Conservation (phyloP, 35 echinoderm and acorn worm species). For the Acanthaster planci region DNA sequence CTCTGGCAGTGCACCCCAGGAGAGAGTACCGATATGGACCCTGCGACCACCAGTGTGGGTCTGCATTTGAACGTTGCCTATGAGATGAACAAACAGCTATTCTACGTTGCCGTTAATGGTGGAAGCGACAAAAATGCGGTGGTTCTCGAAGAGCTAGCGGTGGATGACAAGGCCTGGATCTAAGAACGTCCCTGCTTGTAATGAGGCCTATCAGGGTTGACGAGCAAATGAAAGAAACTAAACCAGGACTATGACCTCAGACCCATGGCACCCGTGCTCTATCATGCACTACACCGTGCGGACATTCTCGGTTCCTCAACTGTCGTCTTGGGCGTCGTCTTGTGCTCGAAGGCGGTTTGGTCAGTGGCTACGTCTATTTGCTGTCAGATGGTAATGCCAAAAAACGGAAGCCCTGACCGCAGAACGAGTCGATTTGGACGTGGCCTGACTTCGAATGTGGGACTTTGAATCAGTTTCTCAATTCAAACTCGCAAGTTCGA, state of each 20-base stretch:
- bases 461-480: too few species aligned
- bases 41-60: constrained; percentile 22
- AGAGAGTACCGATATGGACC: constrained; percentile 32
- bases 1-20: constrained; percentile 39
- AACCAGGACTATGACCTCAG: neutral
- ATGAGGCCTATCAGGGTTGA: neutral
- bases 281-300: too few species aligned
- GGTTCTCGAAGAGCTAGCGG: constrained; percentile 68
- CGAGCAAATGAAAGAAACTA: neutral
- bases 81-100: constrained; percentile 50
- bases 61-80: constrained; percentile 80
- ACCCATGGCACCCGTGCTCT: neutral
- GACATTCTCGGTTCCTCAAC: too few species aligned
- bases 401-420: too few species aligned
- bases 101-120: constrained; percentile 56
- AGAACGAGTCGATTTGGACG: too few species aligned
- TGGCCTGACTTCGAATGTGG: too few species aligned
- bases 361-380: too few species aligned
- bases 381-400: too few species aligned
- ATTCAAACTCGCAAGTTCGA: too few species aligned
- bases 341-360: too few species aligned
- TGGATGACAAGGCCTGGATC: neutral
- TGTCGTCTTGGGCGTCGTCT: too few species aligned
- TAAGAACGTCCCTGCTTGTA: neutral
- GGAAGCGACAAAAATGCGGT: constrained; percentile 37